These are phyloP conservation scores for Epirrita christyi DNA, from an alignment of 2,888 invertebrate species.

Conservation along the genomic window DNA sequence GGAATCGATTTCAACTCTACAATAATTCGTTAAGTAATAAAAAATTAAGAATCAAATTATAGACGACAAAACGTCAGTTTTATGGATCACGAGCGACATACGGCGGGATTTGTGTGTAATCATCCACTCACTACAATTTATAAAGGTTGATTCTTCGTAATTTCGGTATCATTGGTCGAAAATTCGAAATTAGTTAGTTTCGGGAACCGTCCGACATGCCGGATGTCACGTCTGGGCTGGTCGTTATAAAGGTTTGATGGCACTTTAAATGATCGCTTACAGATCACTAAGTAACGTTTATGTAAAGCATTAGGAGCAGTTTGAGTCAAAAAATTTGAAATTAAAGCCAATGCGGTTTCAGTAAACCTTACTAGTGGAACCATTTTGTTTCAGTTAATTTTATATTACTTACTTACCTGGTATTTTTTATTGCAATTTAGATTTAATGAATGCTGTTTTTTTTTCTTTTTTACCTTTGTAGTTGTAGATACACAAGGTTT, in stretches of 20 bases:
- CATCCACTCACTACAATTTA: slow-evolving; percentile 45
- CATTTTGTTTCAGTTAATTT: background rate
- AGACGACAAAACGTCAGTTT: slow-evolving; percentile 33
- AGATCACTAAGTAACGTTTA: slow-evolving; percentile 41
- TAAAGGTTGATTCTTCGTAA: slow-evolving; percentile 41
- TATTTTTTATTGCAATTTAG: too few species aligned
- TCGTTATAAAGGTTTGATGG: slow-evolving; percentile 50
- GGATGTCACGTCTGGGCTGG: slow-evolving; percentile 55
- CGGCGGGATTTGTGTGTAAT: slow-evolving; percentile 37
- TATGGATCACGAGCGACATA: slow-evolving; percentile 35
- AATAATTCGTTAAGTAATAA: slow-evolving; percentile 36
- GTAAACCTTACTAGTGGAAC: background rate
- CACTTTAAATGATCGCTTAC: slow-evolving; percentile 55
- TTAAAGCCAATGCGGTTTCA: background rate
- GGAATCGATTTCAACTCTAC: slow-evolving; percentile 32
- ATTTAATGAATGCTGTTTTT: too few species aligned
- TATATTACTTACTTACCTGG: background rate
- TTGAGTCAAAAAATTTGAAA: background rate
- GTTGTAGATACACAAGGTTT: too few species aligned
- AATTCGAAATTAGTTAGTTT: slow-evolving; percentile 41
- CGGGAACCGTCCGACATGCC: slow-evolving; percentile 35
- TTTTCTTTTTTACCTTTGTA: too few species aligned
- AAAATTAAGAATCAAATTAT: slow-evolving; percentile 34
- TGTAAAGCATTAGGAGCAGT: slow-evolving; percentile 19
- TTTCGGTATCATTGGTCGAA: slow-evolving; percentile 39